phyloP scores from a whole-genome alignment of 2,888 invertebrate genomes.

The Megamerina dolium region DNA sequence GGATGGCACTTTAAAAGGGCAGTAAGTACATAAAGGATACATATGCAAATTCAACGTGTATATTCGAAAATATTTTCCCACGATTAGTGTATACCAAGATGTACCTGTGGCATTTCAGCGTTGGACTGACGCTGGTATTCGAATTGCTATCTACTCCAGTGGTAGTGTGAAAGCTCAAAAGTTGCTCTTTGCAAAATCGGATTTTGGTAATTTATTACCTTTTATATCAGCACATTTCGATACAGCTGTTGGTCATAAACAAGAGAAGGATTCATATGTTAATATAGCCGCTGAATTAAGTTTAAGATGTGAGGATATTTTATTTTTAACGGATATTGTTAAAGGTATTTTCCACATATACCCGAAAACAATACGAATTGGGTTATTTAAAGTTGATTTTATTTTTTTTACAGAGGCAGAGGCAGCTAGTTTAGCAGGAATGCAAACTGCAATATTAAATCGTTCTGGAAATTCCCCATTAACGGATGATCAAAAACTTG shows the following conservation, averaged over 20 bases:
- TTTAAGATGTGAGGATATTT: constrained; percentile 56
- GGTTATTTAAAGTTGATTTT: neutral
- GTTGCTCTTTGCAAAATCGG: constrained; percentile 71
- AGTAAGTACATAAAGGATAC: constrained; percentile 61
- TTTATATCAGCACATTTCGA: constrained; percentile 78
- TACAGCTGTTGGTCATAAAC: constrained; percentile 76
- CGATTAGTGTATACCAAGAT: constrained; percentile 77
- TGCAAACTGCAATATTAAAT: constrained; percentile 62
- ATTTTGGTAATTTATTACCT: constrained; percentile 69
- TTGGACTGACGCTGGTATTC: constrained; percentile 63
- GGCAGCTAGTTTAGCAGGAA: constrained; percentile 71
- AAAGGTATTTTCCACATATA: constrained; percentile 56
- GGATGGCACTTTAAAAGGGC: constrained; percentile 71
- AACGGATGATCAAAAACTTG: constrained; percentile 54
- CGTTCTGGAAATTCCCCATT: constrained; percentile 76
- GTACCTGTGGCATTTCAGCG: constrained; percentile 67
- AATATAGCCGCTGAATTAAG: constrained; percentile 67
- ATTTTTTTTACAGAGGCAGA: constrained; percentile 62
- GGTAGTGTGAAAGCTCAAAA: constrained; percentile 89
- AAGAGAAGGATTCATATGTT: constrained; percentile 69
- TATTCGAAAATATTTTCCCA: neutral
- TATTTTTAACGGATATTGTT: constrained; percentile 82
- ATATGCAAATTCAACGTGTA: constrained; percentile 5
- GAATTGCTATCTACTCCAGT: constrained; percentile 83
- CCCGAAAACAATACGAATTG: neutral